Percentiles rank a stretch among this genome's conserved stretches.
Evolutionary conservation across 2,888 invertebrate species (phyloP).

Genomic region (Agrilus mali): DNA sequence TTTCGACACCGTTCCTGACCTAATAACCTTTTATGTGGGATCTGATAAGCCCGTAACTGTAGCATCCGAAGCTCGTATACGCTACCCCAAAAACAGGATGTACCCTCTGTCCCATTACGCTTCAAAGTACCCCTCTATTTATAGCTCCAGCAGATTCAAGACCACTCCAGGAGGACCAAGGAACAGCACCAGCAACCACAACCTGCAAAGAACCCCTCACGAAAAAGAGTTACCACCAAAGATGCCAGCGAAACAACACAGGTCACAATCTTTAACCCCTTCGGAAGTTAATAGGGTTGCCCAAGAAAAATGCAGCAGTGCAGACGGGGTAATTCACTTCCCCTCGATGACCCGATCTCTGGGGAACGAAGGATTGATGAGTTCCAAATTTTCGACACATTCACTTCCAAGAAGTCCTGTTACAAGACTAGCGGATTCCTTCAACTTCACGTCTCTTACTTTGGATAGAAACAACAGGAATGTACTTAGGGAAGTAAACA

Average conservation of each 20-base stretch:
- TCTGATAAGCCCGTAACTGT: slow-evolving; percentile 81
- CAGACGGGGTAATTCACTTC: slow-evolving; percentile 53
- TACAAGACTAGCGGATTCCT: slow-evolving; percentile 39
- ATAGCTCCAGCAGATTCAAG: slow-evolving; percentile 35
- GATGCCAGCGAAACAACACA: slow-evolving; percentile 49
- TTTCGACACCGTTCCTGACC: slow-evolving; percentile 84
- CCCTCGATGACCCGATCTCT: slow-evolving; percentile 35
- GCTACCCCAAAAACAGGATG: slow-evolving; percentile 71
- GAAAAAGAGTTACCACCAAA: slow-evolving; percentile 37
- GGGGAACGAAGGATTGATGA: slow-evolving; percentile 26
- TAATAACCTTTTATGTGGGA: slow-evolving; percentile 87
- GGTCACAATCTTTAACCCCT: slow-evolving; percentile 70
- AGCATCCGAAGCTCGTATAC: slow-evolving; percentile 78
- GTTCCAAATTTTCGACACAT: slow-evolving; percentile 42
- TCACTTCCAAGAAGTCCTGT: slow-evolving; percentile 40
- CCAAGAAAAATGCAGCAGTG: slow-evolving; percentile 54
- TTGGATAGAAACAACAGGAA: slow-evolving; percentile 36
- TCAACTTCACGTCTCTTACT: slow-evolving; percentile 36
- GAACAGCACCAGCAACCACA: slow-evolving; percentile 27
- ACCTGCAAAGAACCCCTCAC: slow-evolving; percentile 44
- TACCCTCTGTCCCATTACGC: slow-evolving; percentile 66
- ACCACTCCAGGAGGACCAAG: slow-evolving; percentile 37
- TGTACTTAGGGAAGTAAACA: slow-evolving; percentile 47
- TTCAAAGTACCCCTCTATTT: slow-evolving; percentile 42
- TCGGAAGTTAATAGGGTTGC: slow-evolving; percentile 37